Base-by-base conservation (phyloP, 1,140 invertebrate species). In the Teleopsis dalmanni region DNA sequence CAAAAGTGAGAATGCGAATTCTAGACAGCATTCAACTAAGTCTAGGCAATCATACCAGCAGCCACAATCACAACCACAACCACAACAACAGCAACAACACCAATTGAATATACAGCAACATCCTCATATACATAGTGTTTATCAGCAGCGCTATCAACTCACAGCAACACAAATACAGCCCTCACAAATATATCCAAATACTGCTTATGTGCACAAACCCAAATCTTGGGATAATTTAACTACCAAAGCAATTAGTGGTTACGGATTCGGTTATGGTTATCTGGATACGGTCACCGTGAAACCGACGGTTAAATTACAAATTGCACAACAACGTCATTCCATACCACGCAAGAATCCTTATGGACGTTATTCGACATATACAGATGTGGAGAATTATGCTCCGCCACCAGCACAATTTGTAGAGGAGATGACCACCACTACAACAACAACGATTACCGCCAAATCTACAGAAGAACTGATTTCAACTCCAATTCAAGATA, bases 161-260 rank as follows among this genome's bases (percentile, higher is more conserved):
- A 76, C 79, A 25, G 74, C 62, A 9, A 52, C 53, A 1, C 56
- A 75, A 51, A 66, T 75, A 56, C 73, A 75, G 48, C 75, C 76
- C 5, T 73, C 75, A 19, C 62, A 70, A 45, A 61, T 66, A 22
- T 67, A 63, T 48, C 61, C 61, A 18, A 57, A 67, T 19, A 66
- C 80, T 16, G 76, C 81, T 47, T 81, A 82, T 53, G 69, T 67
- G 34, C 61, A 78, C 31, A 80, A 91, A 59, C 87, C 87, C 4
- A 89, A 90, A 60, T 90, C 87, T 0, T 90, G 88, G 87, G 87
- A 90, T 58, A 90, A 90, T 73, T 71, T 91, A 18, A 83, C 85
- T 0, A 88, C 85, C 1, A 88, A 88, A 72, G 81, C 83, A 2
- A 83, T 87, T 47, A 84, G 86, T 10, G 87, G 85, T 1, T 88